A percentile compares a stretch with the other conserved stretches of the same genome.
phyloP scores from a whole-genome alignment of 2,797 vertebrate species.

The Ceyx erithaca region DNA sequence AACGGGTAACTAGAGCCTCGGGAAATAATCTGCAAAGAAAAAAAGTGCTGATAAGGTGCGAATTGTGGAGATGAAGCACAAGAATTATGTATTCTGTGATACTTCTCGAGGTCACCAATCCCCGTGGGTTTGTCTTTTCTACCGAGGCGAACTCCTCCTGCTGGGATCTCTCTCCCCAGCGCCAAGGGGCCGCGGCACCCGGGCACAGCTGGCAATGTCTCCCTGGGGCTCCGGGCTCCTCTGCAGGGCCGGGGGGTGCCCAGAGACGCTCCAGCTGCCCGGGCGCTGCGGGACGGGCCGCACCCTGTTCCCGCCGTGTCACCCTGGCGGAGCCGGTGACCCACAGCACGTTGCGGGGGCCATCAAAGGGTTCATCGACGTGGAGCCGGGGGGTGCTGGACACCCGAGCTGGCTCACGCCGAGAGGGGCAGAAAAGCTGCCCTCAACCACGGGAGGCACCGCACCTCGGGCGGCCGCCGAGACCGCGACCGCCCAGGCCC shows the following conservation, averaged over 20 bases:
- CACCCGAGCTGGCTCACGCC: too few relatives aligned
- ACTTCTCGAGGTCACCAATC: not conserved
- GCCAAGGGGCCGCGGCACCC: accelerated
- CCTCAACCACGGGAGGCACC: accelerated
- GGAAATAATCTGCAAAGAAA: not conserved
- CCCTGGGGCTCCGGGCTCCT: accelerated
- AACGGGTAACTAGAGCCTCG: not conserved
- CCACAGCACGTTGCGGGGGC: not conserved
- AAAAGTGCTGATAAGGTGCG: not conserved
- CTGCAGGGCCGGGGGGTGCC: too few relatives aligned
- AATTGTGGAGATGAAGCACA: not conserved
- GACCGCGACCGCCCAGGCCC: too few relatives aligned
- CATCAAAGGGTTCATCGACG: not conserved
- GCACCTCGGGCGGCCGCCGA: too few relatives aligned
- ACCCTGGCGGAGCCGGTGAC: accelerated
- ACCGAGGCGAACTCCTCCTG: not conserved
- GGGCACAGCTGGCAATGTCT: accelerated
- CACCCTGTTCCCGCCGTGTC: accelerated
- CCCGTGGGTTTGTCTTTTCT: not conserved
- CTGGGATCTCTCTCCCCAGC: not conserved
- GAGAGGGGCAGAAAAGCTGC: not conserved
- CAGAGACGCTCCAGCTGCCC: accelerated
- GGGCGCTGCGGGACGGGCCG: accelerated
- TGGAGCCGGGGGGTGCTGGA: accelerated
- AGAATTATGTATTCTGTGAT: not conserved